These are phyloP conservation scores for Sebastiscus tertius DNA, from an alignment of 2,797 vertebrate genomes.

Conservation along the genomic window DNA sequence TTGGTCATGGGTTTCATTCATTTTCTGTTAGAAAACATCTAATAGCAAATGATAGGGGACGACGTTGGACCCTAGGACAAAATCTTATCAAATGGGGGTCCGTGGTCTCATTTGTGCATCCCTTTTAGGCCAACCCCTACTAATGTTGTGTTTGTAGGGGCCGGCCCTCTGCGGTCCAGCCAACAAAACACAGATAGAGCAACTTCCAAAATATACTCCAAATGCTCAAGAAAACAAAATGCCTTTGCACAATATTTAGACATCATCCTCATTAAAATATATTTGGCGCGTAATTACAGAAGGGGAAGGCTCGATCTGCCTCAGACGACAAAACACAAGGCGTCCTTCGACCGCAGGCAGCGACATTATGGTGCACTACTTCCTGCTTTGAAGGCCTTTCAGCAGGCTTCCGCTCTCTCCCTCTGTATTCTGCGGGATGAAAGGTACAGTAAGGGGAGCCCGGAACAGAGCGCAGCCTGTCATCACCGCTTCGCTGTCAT, in stretches of 20 bases:
- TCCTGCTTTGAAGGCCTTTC: slow-evolving; percentile 55
- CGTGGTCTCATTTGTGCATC: too few species aligned
- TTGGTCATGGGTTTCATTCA: too few species aligned
- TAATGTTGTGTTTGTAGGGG: too few species aligned
- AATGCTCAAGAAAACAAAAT: slow-evolving; percentile 25
- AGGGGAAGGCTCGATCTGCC: slow-evolving; percentile 45
- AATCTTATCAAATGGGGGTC: too few species aligned
- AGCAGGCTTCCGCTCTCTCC: slow-evolving; percentile 37
- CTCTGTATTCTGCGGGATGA: slow-evolving; percentile 52
- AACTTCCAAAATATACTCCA: slow-evolving; percentile 28
- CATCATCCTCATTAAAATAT: slow-evolving; percentile 80
- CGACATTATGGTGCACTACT: slow-evolving; percentile 39
- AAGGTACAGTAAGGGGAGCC: slow-evolving; percentile 49
- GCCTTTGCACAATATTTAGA: slow-evolving; percentile 67
- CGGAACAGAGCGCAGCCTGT: slow-evolving; percentile 59
- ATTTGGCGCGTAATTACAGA: slow-evolving; percentile 84
- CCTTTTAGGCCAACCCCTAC: too few species aligned
- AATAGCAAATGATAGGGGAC: too few species aligned
- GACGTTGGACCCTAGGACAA: too few species aligned
- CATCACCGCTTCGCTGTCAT: slow-evolving; percentile 59
- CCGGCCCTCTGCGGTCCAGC: too few species aligned
- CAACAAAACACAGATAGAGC: slow-evolving; percentile 6
- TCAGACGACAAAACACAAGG: slow-evolving; percentile 59
- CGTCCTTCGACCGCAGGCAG: slow-evolving; percentile 39
- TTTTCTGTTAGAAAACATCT: too few species aligned